Evolutionary conservation across 2,888 invertebrate genomes (phyloP).

Genomic region (Tachina fera): DNA sequence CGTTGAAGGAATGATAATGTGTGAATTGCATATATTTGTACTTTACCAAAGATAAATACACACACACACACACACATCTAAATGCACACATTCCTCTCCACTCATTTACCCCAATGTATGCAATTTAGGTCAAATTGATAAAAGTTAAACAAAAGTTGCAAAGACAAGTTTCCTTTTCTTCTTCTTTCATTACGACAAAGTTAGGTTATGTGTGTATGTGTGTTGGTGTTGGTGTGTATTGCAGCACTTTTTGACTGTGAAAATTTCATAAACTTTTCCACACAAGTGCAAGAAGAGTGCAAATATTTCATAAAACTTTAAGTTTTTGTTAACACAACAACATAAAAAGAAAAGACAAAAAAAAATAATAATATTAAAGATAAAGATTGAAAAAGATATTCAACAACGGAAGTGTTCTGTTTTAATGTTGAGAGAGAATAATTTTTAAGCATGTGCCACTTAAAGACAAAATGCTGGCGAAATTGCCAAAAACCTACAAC

Average conservation of each 20-base stretch:
- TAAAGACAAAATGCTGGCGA: slow-evolving; percentile 5
- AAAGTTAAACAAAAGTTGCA: slow-evolving; percentile 59
- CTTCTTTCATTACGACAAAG: background rate
- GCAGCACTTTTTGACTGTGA: slow-evolving; percentile 42
- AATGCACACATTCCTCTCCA: background rate
- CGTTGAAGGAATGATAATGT: slow-evolving; percentile 1
- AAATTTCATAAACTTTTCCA: slow-evolving; percentile 28
- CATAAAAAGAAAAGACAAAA: background rate
- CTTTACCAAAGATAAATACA: background rate
- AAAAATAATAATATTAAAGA: background rate
- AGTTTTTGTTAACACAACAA: slow-evolving; percentile 32
- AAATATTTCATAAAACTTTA: slow-evolving; percentile 8
- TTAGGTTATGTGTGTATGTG: slow-evolving; percentile 22
- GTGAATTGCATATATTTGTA: background rate
- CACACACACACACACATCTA: background rate
- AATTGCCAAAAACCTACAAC: background rate
- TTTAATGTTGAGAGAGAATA: background rate
- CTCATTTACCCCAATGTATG: slow-evolving; percentile 28
- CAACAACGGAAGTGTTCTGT: background rate
- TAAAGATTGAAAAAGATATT: background rate
- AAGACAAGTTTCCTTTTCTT: slow-evolving; percentile 32
- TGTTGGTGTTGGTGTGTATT: background rate
- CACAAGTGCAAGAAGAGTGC: background rate
- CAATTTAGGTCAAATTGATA: slow-evolving; percentile 69
- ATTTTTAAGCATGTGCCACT: slow-evolving; percentile 24